Evolutionary conservation across 1,140 invertebrate species (phyloP).

Genomic region (Drosophila subpulchrella): DNA sequence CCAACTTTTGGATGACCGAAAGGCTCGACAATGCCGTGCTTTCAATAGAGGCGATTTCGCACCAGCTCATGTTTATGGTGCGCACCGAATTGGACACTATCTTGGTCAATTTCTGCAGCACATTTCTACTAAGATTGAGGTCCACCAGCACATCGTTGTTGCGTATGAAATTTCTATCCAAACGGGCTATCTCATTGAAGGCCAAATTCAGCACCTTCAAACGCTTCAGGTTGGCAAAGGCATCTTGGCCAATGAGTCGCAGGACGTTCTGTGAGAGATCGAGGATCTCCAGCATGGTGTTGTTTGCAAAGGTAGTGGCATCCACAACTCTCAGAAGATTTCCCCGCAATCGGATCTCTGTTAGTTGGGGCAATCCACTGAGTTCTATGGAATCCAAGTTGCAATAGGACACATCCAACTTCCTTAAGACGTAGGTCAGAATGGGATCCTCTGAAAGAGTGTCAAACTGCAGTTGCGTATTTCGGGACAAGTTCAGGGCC

Average conservation of each 20-base stretch:
- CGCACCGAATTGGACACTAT: conserved; percentile 86
- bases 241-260: conserved; percentile 85
- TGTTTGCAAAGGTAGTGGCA: conserved; percentile 87
- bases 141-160: conserved; percentile 86
- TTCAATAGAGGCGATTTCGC: conserved; percentile 86
- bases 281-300: conserved; percentile 86
- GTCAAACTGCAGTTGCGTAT: conserved; percentile 85
- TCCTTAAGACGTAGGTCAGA: conserved; percentile 86
- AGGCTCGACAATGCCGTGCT: conserved; percentile 86
- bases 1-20: conserved; percentile 85
- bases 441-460: conserved; percentile 76
- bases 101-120: conserved; percentile 86
- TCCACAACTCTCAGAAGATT: conserved; percentile 87
- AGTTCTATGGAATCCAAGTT: conserved; percentile 87
- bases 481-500: conserved; percentile 85
- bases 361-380: conserved; percentile 87
- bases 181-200: conserved; percentile 87
- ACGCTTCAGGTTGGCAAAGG: conserved; percentile 86
- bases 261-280: conserved; percentile 89
- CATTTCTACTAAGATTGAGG: conserved; percentile 88
- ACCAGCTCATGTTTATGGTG: conserved; percentile 86
- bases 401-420: conserved; percentile 88
- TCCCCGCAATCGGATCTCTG: conserved; percentile 86
- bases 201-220: conserved; percentile 88
- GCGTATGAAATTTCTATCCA: conserved; percentile 86